These are phyloP conservation scores for Cotesia chilonis DNA, from an alignment of 1,140 invertebrate genomes.

Conservation along the genomic window DNA sequence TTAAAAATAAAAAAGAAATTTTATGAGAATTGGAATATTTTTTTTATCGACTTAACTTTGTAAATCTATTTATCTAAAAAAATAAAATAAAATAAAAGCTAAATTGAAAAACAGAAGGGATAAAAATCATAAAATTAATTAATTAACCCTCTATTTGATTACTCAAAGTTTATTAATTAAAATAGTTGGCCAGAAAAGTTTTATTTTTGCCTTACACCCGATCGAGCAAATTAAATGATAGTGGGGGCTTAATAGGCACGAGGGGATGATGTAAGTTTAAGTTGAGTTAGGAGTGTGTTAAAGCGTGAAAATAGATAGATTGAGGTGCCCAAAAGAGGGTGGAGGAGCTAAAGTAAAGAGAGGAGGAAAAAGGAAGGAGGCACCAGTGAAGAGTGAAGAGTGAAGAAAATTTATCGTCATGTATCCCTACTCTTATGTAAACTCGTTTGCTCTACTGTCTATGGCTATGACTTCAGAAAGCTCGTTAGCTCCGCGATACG, in stretches of 20 bases:
- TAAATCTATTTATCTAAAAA: no score
- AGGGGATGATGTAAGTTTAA: neutral
- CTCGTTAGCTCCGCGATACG: conserved; percentile 60
- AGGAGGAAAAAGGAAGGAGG: conserved; percentile 11
- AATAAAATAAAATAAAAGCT: neutral
- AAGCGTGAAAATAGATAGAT: conserved; percentile 19
- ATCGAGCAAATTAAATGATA: no score
- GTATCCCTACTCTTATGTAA: conserved; percentile 44
- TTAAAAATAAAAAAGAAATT: no score
- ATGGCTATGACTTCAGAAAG: conserved; percentile 62
- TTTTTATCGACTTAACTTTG: no score
- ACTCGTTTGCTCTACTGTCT: conserved; percentile 55
- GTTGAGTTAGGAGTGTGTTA: conserved; percentile 7
- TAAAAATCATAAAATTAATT: neutral
- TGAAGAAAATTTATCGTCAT: neutral
- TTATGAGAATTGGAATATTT: no score
- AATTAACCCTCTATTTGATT: neutral
- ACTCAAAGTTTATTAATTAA: conserved; percentile 4
- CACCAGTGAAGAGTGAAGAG: neutral
- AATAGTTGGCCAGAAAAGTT: neutral
- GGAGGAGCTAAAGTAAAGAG: no score
- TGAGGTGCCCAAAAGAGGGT: neutral
- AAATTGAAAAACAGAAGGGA: neutral
- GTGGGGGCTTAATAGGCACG: no score
- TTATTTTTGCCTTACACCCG: no score